Conservation (phyloP, 2,113 vertebrate species). For the Peromyscus californicus region DNA sequence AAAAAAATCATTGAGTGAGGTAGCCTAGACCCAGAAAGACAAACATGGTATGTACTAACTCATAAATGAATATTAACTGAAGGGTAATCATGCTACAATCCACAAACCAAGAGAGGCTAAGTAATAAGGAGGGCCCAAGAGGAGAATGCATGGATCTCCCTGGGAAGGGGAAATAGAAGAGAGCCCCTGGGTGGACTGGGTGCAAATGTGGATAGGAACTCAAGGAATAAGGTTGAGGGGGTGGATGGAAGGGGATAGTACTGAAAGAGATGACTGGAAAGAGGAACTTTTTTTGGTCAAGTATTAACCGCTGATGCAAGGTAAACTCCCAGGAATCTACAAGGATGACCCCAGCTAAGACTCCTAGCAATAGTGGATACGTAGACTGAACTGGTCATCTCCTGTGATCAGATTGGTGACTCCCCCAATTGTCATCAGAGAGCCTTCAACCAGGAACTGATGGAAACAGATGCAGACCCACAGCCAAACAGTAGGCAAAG, state of each 20-base stretch:
- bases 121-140: neutral
- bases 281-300: neutral
- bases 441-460: neutral
- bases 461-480: neutral
- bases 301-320: neutral
- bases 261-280: neutral
- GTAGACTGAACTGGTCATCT: neutral
- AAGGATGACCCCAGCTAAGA: neutral
- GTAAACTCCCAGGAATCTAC: neutral
- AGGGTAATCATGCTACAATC: neutral
- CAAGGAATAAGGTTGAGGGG: neutral
- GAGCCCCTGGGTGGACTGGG: neutral
- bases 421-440: neutral
- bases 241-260: neutral
- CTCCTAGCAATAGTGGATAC: neutral
- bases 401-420: neutral
- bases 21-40: neutral
- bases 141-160: neutral
- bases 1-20: neutral
- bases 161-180: neutral
- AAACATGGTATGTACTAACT: neutral
- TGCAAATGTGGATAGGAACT: neutral
- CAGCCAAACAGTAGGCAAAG: neutral
- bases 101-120: neutral
- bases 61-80: neutral